Base-by-base conservation (phyloP, 2,113 vertebrate species). In the Rhadina sibilatrix region DNA sequence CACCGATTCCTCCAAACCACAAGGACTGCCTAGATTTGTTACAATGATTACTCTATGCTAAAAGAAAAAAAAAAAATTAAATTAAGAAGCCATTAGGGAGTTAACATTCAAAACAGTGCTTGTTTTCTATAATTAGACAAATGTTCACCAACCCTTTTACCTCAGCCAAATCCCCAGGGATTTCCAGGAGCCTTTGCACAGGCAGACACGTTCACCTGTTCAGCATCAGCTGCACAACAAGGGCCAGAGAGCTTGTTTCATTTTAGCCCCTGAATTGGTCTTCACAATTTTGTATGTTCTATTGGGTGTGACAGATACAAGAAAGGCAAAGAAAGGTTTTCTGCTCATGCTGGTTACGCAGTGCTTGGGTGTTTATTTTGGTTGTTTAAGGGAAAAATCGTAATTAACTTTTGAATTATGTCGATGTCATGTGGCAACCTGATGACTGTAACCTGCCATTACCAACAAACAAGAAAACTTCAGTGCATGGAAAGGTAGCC, bases 71-170 rank as follows among this genome's bases (percentile, higher is more conserved):
- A 52, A 79, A 81, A 60, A 94, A 83, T 18, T 63, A 77, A 82
- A 92, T 71, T 91, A 91, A 90, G 66, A 83, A 92, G 60, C 68
- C 90, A 83, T 89, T 75, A 81, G 90, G 71, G 91, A 94, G 31
- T 77, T 81, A 89, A 80, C 95, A 89, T 44, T 77, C 33, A 81
- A 93, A 96, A 59, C 47, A 84, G 54, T 33, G 59, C 79, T 83
- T 94, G 94, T 91, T 95, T 96, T 88, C 83, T 68, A 37, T 88
- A 89, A 96, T 83, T 95, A 81, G 75, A 80, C 90, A 93, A 93
- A 77, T 65, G 92, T 38, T 91, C 90, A 0, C 13, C 47, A 79
- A 44, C 37, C 86, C 57, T 83, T 96, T 57, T 72, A 88, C 79
- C 66, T 77, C 83, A 37, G 56, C 5, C 33, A 93, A 80, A 83